Conservation (phyloP, 1,140 invertebrate genomes). For the Drosophila trapezifrons region DNA sequence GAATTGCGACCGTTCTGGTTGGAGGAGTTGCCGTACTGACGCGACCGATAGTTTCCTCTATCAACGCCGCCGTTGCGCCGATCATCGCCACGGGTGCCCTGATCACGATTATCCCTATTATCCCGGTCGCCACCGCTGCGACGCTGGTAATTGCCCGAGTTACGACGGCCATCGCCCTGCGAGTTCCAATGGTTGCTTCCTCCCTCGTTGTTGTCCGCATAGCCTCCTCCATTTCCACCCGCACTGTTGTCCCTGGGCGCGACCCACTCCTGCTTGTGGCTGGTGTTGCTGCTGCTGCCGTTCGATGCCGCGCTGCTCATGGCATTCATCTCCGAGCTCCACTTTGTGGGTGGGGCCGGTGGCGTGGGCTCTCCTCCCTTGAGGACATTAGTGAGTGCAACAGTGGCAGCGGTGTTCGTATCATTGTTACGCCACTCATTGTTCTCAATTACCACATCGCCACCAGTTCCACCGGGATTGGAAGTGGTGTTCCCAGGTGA, state of each 20-base stretch:
- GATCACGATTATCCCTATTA: slow-evolving; percentile 31
- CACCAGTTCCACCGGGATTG: slow-evolving; percentile 18
- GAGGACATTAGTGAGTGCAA: slow-evolving; percentile 70
- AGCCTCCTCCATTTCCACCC: slow-evolving; percentile 45
- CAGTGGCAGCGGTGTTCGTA: slow-evolving; percentile 73
- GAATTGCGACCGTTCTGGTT: slow-evolving; percentile 73
- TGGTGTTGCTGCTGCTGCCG: slow-evolving; percentile 58
- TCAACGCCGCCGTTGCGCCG: slow-evolving; percentile 50
- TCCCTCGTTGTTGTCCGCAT: slow-evolving; percentile 40
- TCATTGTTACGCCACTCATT: slow-evolving; percentile 66
- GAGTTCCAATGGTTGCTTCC: slow-evolving; percentile 75
- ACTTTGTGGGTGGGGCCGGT: slow-evolving; percentile 59
- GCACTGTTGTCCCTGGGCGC: slow-evolving; percentile 64
- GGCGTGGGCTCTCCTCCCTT: slow-evolving; percentile 54
- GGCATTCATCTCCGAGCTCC: slow-evolving; percentile 82
- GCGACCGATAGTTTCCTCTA: slow-evolving; percentile 65
- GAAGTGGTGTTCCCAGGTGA: slow-evolving; percentile 18
- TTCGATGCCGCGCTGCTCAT: slow-evolving; percentile 63
- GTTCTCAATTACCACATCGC: slow-evolving; percentile 55
- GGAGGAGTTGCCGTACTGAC: slow-evolving; percentile 69
- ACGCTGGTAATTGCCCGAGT: slow-evolving; percentile 70
- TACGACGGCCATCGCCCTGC: slow-evolving; percentile 66
- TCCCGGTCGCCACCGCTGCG: slow-evolving; percentile 52
- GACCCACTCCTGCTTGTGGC: slow-evolving; percentile 74
- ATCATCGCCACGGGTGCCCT: slow-evolving; percentile 59